phyloP scores from a whole-genome alignment of 2,113 vertebrate species.

The Rattus rattus region DNA sequence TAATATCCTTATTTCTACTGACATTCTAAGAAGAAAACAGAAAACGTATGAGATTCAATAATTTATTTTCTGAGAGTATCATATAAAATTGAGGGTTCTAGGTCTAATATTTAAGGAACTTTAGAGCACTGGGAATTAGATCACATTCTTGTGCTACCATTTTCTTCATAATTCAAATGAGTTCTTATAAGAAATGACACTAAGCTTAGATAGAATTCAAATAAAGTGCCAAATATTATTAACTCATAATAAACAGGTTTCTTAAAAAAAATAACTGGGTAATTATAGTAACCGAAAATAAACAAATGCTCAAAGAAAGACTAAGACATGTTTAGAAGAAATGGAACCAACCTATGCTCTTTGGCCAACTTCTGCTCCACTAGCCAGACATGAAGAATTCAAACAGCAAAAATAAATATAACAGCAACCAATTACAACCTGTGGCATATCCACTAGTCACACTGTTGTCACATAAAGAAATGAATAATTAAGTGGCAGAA shows the following conservation, averaged over 20 bases:
- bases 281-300: not conserved
- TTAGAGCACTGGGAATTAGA: not conserved
- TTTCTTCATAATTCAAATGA: conserved; percentile 50
- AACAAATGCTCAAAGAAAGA: conserved; percentile 26
- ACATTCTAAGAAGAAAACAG: conserved; percentile 72
- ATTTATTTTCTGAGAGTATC: conserved; percentile 23
- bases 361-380: not conserved
- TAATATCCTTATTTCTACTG: conserved; percentile 80
- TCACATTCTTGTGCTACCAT: not conserved
- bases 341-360: not conserved
- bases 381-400: not conserved
- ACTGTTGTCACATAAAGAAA: conserved; percentile 12
- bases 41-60: not conserved
- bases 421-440: not conserved
- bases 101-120: conserved; percentile 14
- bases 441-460: not conserved
- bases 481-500: not conserved
- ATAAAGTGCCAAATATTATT: conserved; percentile 36
- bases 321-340: not conserved
- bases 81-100: not conserved
- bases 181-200: conserved; percentile 47
- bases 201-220: conserved; percentile 42
- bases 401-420: conserved; percentile 45
- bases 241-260: not conserved
- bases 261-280: not conserved